Conservation (phyloP, 2,797 vertebrate genomes). For the Xenopus petersii region DNA sequence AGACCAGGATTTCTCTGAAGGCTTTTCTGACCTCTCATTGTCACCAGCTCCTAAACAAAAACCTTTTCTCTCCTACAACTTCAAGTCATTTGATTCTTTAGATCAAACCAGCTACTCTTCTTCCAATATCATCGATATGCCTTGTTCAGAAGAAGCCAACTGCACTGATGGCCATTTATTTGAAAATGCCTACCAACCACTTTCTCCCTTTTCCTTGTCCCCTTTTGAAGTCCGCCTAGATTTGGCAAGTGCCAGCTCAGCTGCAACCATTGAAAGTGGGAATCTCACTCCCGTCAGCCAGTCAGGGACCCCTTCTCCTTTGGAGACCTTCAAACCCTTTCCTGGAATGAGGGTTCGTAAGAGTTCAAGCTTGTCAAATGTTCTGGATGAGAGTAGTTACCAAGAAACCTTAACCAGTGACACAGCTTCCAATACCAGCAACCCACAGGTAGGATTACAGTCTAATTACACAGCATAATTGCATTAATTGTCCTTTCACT, state of each 20-base stretch:
- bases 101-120: conserved; percentile 77
- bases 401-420: conserved; percentile 79
- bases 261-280: conserved; percentile 54
- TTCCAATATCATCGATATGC: conserved; percentile 69
- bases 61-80: conserved; percentile 66
- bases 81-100: conserved; percentile 80
- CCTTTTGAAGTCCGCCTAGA: conserved; percentile 82
- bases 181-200: conserved; percentile 79
- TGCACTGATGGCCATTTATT: conserved; percentile 51
- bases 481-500: neutral
- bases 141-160: conserved; percentile 25
- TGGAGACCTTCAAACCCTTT: conserved; percentile 85
- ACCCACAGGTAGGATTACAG: conserved; percentile 80
- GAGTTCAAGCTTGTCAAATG: conserved; percentile 94
- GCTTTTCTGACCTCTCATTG: conserved; percentile 75
- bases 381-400: conserved; percentile 87
- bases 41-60: conserved; percentile 67
- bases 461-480: neutral
- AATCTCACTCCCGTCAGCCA: conserved; percentile 76
- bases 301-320: conserved; percentile 82
- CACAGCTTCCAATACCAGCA: conserved; percentile 88
- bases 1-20: conserved; percentile 69
- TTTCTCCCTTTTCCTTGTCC: conserved; percentile 79
- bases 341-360: conserved; percentile 74
- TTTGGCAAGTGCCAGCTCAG: conserved; percentile 67